Base-by-base conservation (phyloP, 2,797 vertebrate genomes). In the Sibirionetta formosa region DNA sequence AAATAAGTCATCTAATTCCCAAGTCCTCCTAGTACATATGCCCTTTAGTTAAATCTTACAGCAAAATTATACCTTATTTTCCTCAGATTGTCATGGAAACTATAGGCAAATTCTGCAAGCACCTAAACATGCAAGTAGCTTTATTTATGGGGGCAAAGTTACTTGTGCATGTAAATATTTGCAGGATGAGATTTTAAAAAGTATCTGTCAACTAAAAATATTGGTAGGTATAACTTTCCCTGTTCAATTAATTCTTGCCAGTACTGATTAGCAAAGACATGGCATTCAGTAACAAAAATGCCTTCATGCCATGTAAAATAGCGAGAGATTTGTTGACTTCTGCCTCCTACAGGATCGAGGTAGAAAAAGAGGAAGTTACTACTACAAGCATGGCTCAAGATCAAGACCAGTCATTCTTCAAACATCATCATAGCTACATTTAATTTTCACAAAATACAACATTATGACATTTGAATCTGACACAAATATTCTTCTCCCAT, bases 341-440 rank as follows among this genome's bases (percentile, higher is more conserved):
- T 97, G 97, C 96, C 96, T 98, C 96, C 95, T 97, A 79, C 92
- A 97, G 96, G 94, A 82, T 50, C 72, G 72, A 84, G 63, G 58
- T 36, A 83, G 70, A 80, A 95, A 48, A 79, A 66, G 46, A 19
- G 27, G 77, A 86, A 64, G 82, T 93, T 66, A 44, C 33, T 57
- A 40, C 27, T 50, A 33, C 10, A 86, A 88, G 38, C 60, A 50
- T 44, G 68, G 75, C 64, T 93, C 61, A 24, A 11, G 38, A 50
- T 35, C 70, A 93, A 96, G n/a, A 70, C 1, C 35, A 42, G 66
- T 56, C 24, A 22, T 83, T 77, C 69, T 90, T 77, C 42, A 69
- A 86, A 90, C 6, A 13, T 82, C 79, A 35, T 16, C 15, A 3
- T 5, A 69, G 27, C 18, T 57, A 63, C 36, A 2, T 29, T 57